Base-by-base conservation (phyloP, 2,113 vertebrate species). In the Rhabdornis inornatus region DNA sequence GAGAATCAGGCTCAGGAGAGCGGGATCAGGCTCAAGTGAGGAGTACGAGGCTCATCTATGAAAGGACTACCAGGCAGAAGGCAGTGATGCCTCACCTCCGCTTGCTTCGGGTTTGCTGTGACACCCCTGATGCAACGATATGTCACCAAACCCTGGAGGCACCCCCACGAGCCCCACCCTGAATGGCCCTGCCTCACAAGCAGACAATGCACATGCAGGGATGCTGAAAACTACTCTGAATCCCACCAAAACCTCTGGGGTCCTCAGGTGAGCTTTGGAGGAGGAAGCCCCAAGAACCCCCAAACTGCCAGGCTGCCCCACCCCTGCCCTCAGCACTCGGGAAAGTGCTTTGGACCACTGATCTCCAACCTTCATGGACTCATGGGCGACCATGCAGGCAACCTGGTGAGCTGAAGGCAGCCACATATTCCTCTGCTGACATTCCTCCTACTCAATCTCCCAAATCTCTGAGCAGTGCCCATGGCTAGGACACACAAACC, bases 161-260 rank as follows among this genome's bases (percentile, higher is more conserved):
- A 50, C 27, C 50, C 40, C 25, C 25, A 1, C 0, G 6, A 83
- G 55, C 30, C 56, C 63, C 13, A 33, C 31, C 39, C 31, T 50
- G 17, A 57, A 12, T 0, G 1, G 44, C 22, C 27, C 57, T 61
- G 49, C 30, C 35, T 59, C 0, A 1, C 11, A 74, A 66, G 27
- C 17, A 23, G 14, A 74, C 39, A 74, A 57, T 63, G 50, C 50
- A 44, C 50, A 78, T 35, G 11, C 0, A 30, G 55, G 2, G 30
- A 30, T 44, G 63, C 28, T 40, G 69, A 60, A 76, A 72, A 78
- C 24, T 45, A 28, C 44, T 15, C 15, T 1, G 1, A 52, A 14
- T 75, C 13, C 21, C 66, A 85, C 40, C 28, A 53, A 60, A 74
- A 55, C 35, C 39, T 44, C 24, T 56, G 61, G 23, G 35, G 13